Evolutionary conservation across 2,113 vertebrate species (phyloP).

Genomic region (Orthonyx spaldingii): DNA sequence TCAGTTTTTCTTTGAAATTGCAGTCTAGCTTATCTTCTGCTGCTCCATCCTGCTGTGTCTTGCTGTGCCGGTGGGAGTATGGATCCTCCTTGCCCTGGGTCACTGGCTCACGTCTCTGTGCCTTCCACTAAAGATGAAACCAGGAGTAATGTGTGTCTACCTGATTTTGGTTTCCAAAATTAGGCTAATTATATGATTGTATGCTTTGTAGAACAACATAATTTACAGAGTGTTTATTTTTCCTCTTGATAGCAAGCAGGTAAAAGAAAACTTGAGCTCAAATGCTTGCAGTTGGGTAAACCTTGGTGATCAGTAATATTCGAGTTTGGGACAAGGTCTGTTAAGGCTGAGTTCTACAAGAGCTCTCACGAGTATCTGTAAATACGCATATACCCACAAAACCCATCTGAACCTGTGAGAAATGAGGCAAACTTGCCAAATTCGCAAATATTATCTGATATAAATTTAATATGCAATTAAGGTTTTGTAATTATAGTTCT

Average conservation of each 20-base stretch:
- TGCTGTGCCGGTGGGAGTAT: neutral
- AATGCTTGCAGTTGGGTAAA: neutral
- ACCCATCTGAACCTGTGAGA: neutral
- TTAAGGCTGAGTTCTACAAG: neutral
- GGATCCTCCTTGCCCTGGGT: neutral
- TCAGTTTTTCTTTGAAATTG: neutral
- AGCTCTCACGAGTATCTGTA: neutral
- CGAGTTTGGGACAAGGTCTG: neutral
- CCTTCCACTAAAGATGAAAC: neutral
- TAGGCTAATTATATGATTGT: neutral
- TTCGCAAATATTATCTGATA: neutral
- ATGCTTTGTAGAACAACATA: neutral
- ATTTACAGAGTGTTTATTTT: neutral
- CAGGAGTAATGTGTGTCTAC: neutral
- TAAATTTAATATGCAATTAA: neutral
- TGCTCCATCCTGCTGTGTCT: neutral
- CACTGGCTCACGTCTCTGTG: accelerated
- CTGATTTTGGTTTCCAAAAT: neutral
- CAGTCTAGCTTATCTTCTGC: neutral
- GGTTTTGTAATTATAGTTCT: neutral
- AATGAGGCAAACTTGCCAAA: neutral
- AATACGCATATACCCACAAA: neutral
- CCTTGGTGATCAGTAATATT: neutral
- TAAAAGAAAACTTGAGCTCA: neutral
- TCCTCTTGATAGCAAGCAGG: neutral